Evolutionary conservation across 2,888 invertebrate genomes (phyloP).

Genomic region (Eupeodes luniger): DNA sequence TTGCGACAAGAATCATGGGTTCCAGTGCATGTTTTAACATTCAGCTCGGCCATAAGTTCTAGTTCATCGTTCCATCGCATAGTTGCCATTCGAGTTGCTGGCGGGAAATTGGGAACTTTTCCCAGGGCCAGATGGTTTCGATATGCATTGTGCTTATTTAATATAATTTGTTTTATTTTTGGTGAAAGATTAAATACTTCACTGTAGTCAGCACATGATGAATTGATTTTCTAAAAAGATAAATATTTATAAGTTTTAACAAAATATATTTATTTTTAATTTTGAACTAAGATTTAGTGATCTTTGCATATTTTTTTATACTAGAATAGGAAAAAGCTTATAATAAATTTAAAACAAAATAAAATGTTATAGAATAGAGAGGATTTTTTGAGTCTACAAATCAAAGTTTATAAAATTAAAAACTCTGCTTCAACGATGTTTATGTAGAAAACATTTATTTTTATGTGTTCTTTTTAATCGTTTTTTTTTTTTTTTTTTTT

Average conservation of each 20-base stretch:
- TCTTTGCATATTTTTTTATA: too few relatives aligned
- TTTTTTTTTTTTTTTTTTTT: too few relatives aligned
- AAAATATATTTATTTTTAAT: too few relatives aligned
- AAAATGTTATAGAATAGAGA: too few relatives aligned
- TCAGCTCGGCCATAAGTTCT: conserved; percentile 74
- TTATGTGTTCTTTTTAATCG: too few relatives aligned
- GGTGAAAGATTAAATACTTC: conserved; percentile 45
- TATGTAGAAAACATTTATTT: too few relatives aligned
- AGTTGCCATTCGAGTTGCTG: conserved; percentile 73
- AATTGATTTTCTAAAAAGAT: conserved; percentile 44
- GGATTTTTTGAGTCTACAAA: too few relatives aligned
- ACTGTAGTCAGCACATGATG: conserved; percentile 51
- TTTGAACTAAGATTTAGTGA: too few relatives aligned
- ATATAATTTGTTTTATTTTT: conserved; percentile 54
- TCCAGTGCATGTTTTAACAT: conserved; percentile 72
- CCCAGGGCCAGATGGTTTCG: conserved; percentile 76
- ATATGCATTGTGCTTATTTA: conserved; percentile 72
- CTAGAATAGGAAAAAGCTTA: too few relatives aligned
- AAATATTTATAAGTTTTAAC: neutral
- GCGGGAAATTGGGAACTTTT: conserved; percentile 40
- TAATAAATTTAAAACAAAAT: too few relatives aligned
- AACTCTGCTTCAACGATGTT: too few relatives aligned
- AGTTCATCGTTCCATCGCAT: conserved; percentile 76
- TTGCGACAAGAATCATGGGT: conserved; percentile 76
- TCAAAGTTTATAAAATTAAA: too few relatives aligned